Percentiles rank a stretch among this genome's conserved stretches.
Conservation (phyloP, 1,140 invertebrate genomes). For the Drosophila simulans region DNA sequence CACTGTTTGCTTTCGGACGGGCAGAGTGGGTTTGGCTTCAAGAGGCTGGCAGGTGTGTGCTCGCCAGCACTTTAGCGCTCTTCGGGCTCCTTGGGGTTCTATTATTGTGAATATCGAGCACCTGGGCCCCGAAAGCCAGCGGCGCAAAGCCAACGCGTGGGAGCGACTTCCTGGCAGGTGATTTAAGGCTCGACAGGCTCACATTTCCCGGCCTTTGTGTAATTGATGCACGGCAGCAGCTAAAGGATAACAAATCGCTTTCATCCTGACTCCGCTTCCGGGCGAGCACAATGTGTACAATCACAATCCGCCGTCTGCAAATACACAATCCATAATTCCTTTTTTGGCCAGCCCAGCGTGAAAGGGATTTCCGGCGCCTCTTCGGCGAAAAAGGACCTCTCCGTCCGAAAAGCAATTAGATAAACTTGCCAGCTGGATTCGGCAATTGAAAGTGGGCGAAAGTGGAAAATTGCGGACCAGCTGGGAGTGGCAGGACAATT, state of each 20-base stretch:
- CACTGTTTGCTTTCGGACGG: slow-evolving; percentile 21
- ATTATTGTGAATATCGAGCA: slow-evolving; percentile 76
- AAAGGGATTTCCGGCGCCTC: slow-evolving; percentile 61
- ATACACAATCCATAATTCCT: slow-evolving; percentile 64
- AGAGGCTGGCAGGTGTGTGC: slow-evolving; percentile 29
- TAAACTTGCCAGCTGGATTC: slow-evolving; percentile 64
- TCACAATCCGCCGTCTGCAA: slow-evolving; percentile 17
- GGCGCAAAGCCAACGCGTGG: background rate
- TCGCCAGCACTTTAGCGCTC: slow-evolving; percentile 72
- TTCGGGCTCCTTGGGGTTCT: slow-evolving; percentile 67
- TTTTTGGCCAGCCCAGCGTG: slow-evolving; percentile 59
- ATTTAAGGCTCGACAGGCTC: slow-evolving; percentile 58
- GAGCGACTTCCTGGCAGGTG: slow-evolving; percentile 48
- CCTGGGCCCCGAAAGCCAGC: slow-evolving; percentile 17
- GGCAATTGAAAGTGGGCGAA: slow-evolving; percentile 57
- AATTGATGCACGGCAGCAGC: slow-evolving; percentile 49
- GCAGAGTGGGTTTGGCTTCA: slow-evolving; percentile 10
- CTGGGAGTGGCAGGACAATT: slow-evolving; percentile 53
- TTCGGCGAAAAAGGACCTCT: slow-evolving; percentile 8
- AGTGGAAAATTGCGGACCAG: slow-evolving; percentile 31
- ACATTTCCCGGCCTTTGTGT: slow-evolving; percentile 62
- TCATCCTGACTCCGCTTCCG: slow-evolving; percentile 52
- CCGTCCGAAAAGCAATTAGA: slow-evolving; percentile 70
- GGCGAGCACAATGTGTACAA: slow-evolving; percentile 33
- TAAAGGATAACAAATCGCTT: slow-evolving; percentile 75